A percentile compares a stretch with the other conserved stretches of the same genome.
phyloP scores from a whole-genome alignment of 1,140 invertebrate species.

The Metopolophium dirhodum region DNA sequence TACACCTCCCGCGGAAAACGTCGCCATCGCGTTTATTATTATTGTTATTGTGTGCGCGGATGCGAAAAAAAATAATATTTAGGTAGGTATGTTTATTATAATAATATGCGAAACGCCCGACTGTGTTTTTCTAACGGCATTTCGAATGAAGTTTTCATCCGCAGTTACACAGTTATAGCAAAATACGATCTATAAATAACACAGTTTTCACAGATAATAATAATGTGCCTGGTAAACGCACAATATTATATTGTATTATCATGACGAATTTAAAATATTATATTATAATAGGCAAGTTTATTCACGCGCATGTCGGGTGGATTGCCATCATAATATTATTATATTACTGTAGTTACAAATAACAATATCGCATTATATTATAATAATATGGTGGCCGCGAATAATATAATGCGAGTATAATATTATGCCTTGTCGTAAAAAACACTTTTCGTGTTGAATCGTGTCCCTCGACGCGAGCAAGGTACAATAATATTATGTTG shows the following conservation, averaged over 20 bases:
- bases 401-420: not conserved
- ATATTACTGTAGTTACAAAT: not conserved
- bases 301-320: not conserved
- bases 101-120: too few relatives aligned
- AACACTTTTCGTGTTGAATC: constrained; percentile 31
- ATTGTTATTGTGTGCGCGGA: not conserved
- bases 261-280: not conserved
- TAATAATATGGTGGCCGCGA: not conserved
- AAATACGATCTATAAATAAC: not conserved
- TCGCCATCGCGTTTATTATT: not conserved
- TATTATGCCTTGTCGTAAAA: constrained; percentile 9
- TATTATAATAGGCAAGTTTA: not conserved
- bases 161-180: not conserved
- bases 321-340: constrained; percentile 28
- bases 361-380: not conserved
- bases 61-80: not conserved
- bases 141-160: not conserved
- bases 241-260: not conserved
- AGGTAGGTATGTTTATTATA: not conserved
- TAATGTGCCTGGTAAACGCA: not conserved
- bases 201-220: not conserved
- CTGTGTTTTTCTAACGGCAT: not conserved
- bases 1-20: not conserved
- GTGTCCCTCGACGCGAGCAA: not conserved
- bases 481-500: not conserved